Evolutionary conservation across 1,140 invertebrate species (phyloP), one percentile per base, ranked within the genome.

Genomic region (Ladona fulva): DNA sequence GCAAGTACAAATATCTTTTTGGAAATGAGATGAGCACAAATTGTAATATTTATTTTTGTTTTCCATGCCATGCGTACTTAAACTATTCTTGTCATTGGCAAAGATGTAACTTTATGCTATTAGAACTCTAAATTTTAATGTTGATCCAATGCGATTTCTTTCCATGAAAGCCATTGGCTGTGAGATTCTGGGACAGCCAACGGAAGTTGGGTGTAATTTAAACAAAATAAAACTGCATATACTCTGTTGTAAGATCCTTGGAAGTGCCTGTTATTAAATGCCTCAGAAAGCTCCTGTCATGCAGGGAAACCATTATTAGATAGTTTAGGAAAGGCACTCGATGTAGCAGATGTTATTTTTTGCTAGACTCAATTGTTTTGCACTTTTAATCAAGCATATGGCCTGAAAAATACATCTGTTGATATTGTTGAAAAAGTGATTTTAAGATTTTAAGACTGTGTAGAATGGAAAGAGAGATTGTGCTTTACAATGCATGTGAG

Each of bases 11-110:
- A 66, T 66, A 22, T 66, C 52, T 66, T 22, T 66, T 66, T 66
- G 14, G 29, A 37, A 11, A 66, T 66, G 52, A 66, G 16, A 66
- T 12, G 5, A 22, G 52, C 52, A 66, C 52, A 66, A 66, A 66
- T 19, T 66, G 52, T 66, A 66, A 66, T 66, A 66, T 66, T 66
- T 66, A 66, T 66, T 66, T 66, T 66, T 66, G 52, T 66, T 66
- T 66, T 66, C 14, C 52, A 66, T 66, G 14, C 52, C n/a, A 19
- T 66, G 52, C 14, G 52, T 66, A 66, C 52, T 66, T 66, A 66
- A 66, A 19, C 12, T 19, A 66, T 66, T 66, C n/a, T 22, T 66
- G 52, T 66, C 52, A 66, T 66, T 16, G 52, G 52, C n/a, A 37
- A 37, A 37, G 8, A 5, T 8, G 8, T 37, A 37, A 66, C 52